phyloP scores from a whole-genome alignment of 1,140 invertebrate species.

The Drosophila parabipectinata region DNA sequence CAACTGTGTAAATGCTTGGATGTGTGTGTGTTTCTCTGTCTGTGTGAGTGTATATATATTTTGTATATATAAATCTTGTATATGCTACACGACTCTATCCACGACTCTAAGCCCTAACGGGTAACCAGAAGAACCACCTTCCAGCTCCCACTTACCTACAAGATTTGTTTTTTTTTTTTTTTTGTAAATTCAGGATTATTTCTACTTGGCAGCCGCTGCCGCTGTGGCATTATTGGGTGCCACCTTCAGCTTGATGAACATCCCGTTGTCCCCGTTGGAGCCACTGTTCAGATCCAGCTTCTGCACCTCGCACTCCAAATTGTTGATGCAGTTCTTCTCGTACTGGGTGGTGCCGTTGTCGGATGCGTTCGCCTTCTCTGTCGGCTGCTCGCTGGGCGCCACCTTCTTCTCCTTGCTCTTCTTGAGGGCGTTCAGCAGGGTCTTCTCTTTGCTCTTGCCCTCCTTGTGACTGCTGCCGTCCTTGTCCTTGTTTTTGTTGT shows the following conservation, averaged over 20 bases:
- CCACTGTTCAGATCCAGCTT: conserved; percentile 77
- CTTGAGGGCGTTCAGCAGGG: conserved; percentile 78
- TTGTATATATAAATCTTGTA: conserved; percentile 73
- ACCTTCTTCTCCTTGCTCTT: conserved; percentile 82
- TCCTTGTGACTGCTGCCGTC: conserved; percentile 78
- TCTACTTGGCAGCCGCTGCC: conserved; percentile 70
- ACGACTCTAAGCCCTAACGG: conserved; percentile 55
- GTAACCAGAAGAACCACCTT: conserved; percentile 21
- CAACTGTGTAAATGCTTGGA: conserved; percentile 24
- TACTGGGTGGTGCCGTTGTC: conserved; percentile 68
- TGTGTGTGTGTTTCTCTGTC: neutral
- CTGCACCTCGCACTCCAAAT: conserved; percentile 78
- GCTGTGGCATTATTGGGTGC: conserved; percentile 54
- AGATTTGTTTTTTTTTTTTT: conserved; percentile 14
- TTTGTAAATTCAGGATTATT: conserved; percentile 36
- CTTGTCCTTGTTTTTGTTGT: conserved; percentile 83
- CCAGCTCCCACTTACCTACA: conserved; percentile 57
- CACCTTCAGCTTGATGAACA: conserved; percentile 81
- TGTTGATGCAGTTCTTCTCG: conserved; percentile 82
- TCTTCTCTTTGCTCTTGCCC: conserved; percentile 79
- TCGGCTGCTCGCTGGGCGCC: conserved; percentile 68
- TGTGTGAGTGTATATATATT: conserved; percentile 46
- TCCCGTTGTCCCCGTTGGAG: conserved; percentile 66
- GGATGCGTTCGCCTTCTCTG: conserved; percentile 33
- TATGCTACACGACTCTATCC: conserved; percentile 63